Percentiles rank a stretch among this genome's conserved stretches.
Conservation (phyloP, 2,797 vertebrate genomes). For the Arctocebus calabarensis region DNA sequence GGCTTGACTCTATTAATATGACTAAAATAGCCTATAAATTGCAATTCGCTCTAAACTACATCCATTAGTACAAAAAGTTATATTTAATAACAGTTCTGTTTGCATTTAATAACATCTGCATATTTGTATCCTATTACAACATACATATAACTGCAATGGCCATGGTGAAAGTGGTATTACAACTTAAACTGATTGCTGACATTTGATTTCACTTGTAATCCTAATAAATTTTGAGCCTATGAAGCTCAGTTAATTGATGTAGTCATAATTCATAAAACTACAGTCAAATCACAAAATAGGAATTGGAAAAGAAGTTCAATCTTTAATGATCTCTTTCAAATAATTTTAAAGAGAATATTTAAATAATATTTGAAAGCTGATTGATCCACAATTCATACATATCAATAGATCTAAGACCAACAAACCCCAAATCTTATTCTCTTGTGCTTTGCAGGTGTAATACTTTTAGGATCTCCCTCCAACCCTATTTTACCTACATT, state of each 20-base stretch:
- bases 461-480: neutral
- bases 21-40: conserved; percentile 26
- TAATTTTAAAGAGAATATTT: neutral
- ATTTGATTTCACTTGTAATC: neutral
- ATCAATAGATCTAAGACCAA: neutral
- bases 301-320: conserved; percentile 5
- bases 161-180: neutral
- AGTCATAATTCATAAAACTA: neutral
- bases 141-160: neutral
- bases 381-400: conserved; percentile 19
- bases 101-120: neutral
- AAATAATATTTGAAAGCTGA: neutral
- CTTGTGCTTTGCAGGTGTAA: neutral
- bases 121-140: neutral
- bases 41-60: conserved; percentile 23
- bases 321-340: conserved; percentile 40
- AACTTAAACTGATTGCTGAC: neutral
- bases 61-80: neutral
- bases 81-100: neutral
- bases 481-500: neutral
- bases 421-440: conserved; percentile 1
- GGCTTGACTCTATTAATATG: neutral
- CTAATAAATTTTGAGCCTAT: conserved; percentile 2
- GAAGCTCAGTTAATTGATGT: neutral
- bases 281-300: neutral